Evolutionary conservation across 2,797 vertebrate species (phyloP).

Genomic region (Takifugu ocellatus): DNA sequence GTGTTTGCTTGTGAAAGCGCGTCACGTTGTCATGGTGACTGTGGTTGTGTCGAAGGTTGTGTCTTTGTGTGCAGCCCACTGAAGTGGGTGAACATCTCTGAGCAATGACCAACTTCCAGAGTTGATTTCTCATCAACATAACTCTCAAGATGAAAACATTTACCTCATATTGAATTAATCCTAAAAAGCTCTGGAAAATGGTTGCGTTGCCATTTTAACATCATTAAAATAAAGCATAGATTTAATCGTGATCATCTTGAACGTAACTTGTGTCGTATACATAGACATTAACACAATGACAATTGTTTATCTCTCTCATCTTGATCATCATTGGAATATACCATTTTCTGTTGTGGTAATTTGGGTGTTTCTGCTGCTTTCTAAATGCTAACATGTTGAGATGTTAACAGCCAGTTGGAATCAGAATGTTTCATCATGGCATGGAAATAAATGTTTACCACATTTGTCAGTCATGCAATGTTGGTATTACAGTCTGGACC

Average conservation of each 20-base stretch:
- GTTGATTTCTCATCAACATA: background rate
- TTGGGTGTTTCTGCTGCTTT: too few relatives aligned
- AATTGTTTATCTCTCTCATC: too few relatives aligned
- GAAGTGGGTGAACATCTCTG: background rate
- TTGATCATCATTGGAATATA: too few relatives aligned
- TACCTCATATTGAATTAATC: background rate
- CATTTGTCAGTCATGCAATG: too few relatives aligned
- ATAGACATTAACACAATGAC: too few relatives aligned
- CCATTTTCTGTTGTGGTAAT: too few relatives aligned
- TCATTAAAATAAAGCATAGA: background rate
- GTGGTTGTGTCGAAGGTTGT: background rate
- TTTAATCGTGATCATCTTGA: constrained; percentile 8
- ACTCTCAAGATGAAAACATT: background rate
- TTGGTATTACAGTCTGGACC: too few relatives aligned
- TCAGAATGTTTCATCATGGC: too few relatives aligned
- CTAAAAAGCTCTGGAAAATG: constrained; percentile 2
- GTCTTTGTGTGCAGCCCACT: background rate
- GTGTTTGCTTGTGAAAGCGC: constrained; percentile 32
- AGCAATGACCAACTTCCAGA: background rate
- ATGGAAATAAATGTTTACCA: too few relatives aligned
- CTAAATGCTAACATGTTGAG: too few relatives aligned
- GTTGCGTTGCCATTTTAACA: background rate
- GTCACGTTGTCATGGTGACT: background rate
- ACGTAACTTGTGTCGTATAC: too few relatives aligned
- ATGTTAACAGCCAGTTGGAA: too few relatives aligned